Evolutionary conservation across 2,888 invertebrate genomes (phyloP).

Genomic region (Hypercompe scribonia): DNA sequence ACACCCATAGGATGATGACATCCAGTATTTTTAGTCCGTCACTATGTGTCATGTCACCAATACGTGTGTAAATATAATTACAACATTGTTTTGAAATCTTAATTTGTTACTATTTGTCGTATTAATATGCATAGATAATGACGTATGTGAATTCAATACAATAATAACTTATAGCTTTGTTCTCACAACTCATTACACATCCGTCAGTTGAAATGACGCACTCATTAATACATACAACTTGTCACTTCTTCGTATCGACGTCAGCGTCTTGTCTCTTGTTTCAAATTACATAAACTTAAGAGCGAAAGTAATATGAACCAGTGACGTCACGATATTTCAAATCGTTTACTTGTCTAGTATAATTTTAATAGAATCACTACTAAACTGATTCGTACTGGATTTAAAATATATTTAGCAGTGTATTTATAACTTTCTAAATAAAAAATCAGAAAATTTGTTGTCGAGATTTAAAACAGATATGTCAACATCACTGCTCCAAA

Average conservation of each 20-base stretch:
- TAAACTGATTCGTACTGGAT: neutral
- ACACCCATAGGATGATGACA: too few relatives aligned
- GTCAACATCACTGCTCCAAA: neutral
- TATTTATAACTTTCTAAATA: neutral
- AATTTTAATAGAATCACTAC: neutral
- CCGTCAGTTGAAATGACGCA: conserved; percentile 10
- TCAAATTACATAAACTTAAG: conserved; percentile 16
- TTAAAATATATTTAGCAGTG: neutral
- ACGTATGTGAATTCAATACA: neutral
- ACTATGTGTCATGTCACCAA: neutral
- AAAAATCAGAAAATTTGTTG: neutral
- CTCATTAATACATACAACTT: neutral
- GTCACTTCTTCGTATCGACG: conserved; percentile 12
- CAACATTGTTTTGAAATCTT: neutral
- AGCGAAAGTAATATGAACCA: conserved; percentile 6
- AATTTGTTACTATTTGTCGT: neutral
- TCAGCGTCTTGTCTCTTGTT: conserved; percentile 8
- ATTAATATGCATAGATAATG: conserved; percentile 1
- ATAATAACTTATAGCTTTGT: conserved; percentile 5
- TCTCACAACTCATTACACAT: neutral
- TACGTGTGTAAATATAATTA: neutral
- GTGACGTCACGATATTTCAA: conserved; percentile 8
- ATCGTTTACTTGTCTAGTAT: neutral
- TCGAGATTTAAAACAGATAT: neutral
- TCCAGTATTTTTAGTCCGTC: too few relatives aligned